phyloP scores from a whole-genome alignment of 2,113 vertebrate species.

The Nymphicus hollandicus region DNA sequence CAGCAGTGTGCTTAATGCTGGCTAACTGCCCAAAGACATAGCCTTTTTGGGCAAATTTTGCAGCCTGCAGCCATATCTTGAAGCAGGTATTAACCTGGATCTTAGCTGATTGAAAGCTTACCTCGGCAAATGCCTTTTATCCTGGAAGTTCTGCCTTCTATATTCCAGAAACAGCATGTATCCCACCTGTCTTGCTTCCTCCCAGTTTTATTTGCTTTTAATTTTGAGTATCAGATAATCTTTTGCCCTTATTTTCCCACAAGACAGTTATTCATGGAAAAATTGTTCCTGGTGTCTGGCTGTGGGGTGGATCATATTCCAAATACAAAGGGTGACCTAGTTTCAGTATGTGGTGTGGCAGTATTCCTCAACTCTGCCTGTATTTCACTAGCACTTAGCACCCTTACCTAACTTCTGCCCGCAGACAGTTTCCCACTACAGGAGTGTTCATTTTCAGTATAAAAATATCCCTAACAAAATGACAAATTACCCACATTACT shows the following conservation, averaged over 20 bases:
- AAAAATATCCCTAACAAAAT: conserved; percentile 19
- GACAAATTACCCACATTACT: conserved; percentile 3
- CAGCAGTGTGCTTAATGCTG: background rate
- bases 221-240: conserved; percentile 9
- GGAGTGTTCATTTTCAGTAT: conserved; percentile 14
- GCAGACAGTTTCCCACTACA: background rate
- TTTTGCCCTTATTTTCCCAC: conserved; percentile 25
- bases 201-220: background rate
- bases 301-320: background rate
- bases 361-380: background rate
- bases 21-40: background rate
- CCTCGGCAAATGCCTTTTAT: background rate
- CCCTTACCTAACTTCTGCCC: conserved; percentile 27
- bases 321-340: conserved; percentile 14
- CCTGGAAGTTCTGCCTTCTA: background rate
- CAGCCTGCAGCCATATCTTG: background rate
- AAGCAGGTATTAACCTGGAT: background rate
- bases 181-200: background rate
- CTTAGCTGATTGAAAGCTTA: background rate
- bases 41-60: background rate
- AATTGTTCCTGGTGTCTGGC: conserved; percentile 22
- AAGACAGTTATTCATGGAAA: conserved; percentile 28
- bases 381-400: conserved; percentile 37
- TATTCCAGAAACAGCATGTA: background rate
- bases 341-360: background rate